These are phyloP conservation scores for Casuarius casuarius DNA, from an alignment of 2,113 vertebrate species.

Conservation along the genomic window DNA sequence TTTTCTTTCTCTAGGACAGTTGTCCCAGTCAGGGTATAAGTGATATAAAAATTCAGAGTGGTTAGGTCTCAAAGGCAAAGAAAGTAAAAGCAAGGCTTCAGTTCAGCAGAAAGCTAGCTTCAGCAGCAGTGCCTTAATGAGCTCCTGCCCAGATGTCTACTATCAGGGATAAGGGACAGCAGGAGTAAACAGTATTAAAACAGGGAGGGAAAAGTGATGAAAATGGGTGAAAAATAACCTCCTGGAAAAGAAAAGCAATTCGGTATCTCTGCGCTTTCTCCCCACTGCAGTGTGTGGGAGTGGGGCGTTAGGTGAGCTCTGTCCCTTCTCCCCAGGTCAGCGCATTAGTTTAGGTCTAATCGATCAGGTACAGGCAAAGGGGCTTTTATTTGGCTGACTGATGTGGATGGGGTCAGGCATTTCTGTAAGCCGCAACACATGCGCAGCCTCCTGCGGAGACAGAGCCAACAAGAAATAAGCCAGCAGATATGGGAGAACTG, in stretches of 20 bases:
- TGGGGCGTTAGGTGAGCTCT: neutral
- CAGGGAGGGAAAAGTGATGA: neutral
- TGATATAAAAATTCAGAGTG: rapidly evolving
- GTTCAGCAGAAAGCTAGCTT: neutral
- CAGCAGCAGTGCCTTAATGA: neutral
- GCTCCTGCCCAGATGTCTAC: neutral
- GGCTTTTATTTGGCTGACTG: neutral
- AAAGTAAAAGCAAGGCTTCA: neutral
- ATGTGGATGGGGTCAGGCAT: neutral
- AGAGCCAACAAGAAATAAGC: neutral
- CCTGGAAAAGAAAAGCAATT: neutral
- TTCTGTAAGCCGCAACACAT: neutral
- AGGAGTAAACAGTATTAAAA: neutral
- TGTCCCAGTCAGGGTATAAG: neutral
- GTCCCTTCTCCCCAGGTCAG: neutral
- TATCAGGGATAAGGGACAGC: rapidly evolving
- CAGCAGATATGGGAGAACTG: neutral
- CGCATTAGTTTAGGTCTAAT: neutral
- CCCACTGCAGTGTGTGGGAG: too few relatives aligned
- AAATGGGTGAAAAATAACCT: neutral
- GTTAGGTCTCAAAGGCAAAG: neutral
- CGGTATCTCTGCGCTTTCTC: neutral
- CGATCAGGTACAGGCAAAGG: neutral
- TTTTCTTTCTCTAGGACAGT: neutral
- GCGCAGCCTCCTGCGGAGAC: neutral